Conservation (phyloP, 2,888 invertebrate species). For the Drosophila mettleri region DNA sequence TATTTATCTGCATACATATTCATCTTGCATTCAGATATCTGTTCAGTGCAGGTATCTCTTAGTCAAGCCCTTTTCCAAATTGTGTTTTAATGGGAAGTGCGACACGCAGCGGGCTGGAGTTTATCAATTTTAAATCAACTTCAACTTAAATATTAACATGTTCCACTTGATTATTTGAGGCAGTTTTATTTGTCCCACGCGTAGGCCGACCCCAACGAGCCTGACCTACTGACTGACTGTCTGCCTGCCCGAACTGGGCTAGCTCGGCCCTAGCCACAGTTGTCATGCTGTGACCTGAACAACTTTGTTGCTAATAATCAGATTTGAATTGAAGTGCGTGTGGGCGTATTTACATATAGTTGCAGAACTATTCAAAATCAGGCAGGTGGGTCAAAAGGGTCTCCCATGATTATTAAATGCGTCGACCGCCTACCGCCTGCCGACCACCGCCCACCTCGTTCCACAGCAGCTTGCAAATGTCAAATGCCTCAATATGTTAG, state of each 20-base stretch:
- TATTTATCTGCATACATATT: not conserved
- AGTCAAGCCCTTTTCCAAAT: not conserved
- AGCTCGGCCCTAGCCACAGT: constrained; percentile 18
- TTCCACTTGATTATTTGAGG: constrained; percentile 50
- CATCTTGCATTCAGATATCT: not conserved
- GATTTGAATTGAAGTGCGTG: constrained; percentile 46
- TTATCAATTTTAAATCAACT: constrained; percentile 11
- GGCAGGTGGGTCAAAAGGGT: constrained; percentile 26
- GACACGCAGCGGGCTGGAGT: not conserved
- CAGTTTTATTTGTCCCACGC: not conserved
- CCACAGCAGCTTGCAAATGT: not conserved
- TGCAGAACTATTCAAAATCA: constrained; percentile 55
- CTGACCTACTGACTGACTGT: constrained; percentile 27
- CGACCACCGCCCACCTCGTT: not conserved
- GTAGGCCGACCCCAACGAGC: constrained; percentile 1
- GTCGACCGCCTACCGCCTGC: constrained; percentile 33
- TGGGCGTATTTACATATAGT: constrained; percentile 40
- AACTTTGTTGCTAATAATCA: not conserved
- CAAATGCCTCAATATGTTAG: not conserved
- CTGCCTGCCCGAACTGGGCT: constrained; percentile 49
- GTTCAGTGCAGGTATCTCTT: not conserved
- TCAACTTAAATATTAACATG: constrained; percentile 67
- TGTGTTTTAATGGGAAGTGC: constrained; percentile 1
- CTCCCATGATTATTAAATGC: constrained; percentile 3
- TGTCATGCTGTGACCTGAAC: constrained; percentile 4